Percentiles rank a stretch among this genome's conserved stretches.
phyloP scores from a whole-genome alignment of 2,113 vertebrate species.

The Chloebia gouldiae region DNA sequence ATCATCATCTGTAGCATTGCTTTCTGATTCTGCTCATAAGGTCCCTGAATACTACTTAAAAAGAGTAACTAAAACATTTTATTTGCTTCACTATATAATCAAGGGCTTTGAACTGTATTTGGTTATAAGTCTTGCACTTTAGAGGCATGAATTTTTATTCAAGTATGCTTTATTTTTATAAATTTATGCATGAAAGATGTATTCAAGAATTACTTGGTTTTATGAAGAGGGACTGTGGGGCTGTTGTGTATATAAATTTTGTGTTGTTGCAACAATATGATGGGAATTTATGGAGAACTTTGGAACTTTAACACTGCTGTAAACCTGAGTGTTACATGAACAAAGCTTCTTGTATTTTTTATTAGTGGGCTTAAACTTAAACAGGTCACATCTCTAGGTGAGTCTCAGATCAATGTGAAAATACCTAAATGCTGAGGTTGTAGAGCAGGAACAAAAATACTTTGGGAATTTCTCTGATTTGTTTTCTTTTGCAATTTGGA shows the following conservation, averaged over 20 bases:
- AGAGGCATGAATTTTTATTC: background rate
- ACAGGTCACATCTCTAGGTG: background rate
- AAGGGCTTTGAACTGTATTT: background rate
- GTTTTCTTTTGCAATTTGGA: slow-evolving; percentile 30
- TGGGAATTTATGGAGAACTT: background rate
- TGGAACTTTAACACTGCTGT: background rate
- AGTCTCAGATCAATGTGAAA: background rate
- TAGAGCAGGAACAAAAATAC: slow-evolving; percentile 14
- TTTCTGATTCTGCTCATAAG: background rate
- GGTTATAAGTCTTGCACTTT: background rate
- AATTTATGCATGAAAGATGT: background rate
- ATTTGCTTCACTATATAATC: background rate
- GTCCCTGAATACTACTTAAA: background rate
- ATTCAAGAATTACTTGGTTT: background rate
- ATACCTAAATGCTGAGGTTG: slow-evolving; percentile 13
- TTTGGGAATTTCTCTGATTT: slow-evolving; percentile 26
- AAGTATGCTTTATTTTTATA: background rate
- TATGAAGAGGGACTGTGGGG: background rate
- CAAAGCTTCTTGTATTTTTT: background rate
- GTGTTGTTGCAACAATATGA: background rate
- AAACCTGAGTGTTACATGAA: background rate
- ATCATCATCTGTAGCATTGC: background rate
- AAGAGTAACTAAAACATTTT: background rate
- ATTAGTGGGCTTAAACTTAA: background rate
- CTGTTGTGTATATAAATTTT: background rate